Conservation (phyloP, 2,888 invertebrate genomes). For the Osedax frankpressi region DNA sequence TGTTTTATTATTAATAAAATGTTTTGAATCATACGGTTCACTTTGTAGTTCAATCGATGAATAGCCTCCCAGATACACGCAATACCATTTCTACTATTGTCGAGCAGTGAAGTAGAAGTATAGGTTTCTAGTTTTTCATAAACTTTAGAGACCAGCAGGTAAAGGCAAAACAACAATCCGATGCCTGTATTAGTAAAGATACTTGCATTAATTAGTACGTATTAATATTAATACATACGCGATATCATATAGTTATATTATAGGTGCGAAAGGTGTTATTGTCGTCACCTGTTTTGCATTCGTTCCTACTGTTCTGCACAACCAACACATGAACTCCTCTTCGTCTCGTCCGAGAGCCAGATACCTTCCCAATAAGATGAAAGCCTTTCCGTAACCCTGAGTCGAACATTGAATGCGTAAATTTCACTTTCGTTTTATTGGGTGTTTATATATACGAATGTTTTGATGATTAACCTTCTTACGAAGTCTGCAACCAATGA, state of each 20-base stretch:
- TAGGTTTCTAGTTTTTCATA: background rate
- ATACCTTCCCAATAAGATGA: constrained; percentile 2
- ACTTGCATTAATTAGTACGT: too few relatives aligned
- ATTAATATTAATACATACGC: too few relatives aligned
- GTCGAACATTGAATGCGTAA: background rate
- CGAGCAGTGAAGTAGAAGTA: too few relatives aligned
- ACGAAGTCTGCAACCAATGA: constrained; percentile 3
- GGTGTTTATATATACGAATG: background rate
- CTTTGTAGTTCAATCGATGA: too few relatives aligned
- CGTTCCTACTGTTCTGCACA: background rate
- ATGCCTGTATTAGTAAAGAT: too few relatives aligned
- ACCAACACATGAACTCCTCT: constrained; percentile 12
- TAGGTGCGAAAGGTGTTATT: too few relatives aligned
- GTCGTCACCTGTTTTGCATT: background rate
- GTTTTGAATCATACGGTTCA: too few relatives aligned
- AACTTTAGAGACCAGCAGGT: background rate
- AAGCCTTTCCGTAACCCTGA: constrained; percentile 6
- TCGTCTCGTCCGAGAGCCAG: constrained; percentile 5
- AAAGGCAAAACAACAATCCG: background rate
- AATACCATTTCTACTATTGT: too few relatives aligned
- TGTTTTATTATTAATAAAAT: too few relatives aligned
- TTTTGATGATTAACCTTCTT: background rate
- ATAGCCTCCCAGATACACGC: too few relatives aligned
- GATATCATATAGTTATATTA: too few relatives aligned
- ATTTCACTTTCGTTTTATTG: background rate